Base-by-base conservation (phyloP, 1,140 invertebrate genomes). In the Globodera ellingtonae region DNA sequence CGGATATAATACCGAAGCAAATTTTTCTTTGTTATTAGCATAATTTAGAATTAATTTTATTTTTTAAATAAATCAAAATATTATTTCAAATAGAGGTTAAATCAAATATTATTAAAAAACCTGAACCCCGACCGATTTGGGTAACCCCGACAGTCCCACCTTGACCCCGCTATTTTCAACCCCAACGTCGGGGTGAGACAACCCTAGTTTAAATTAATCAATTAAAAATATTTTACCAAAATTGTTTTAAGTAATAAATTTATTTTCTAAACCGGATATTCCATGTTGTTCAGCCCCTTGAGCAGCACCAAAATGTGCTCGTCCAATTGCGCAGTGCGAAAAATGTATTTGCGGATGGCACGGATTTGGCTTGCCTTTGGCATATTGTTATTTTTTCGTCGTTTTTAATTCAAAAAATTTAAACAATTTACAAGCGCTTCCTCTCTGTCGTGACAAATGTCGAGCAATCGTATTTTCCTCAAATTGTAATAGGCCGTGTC, bases 401-500 rank as follows among this genome's bases (percentile, higher is more conserved):
- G 35, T 35, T 35, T 35, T 35, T 35, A 3, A 35, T 35, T 35
- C 46, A 18, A 24, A 7, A 44, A 75, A 24, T 76, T 47, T 44
- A 21, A 8, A 75, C 1, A 24, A 24, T 62, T 50, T 44, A 86
- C 85, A 80, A 87, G 73, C n/a, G 65, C 78, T 75, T 83, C 86
- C 46, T 87, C 82, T 15, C 65, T 69, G 62, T 88, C 86, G 35
- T 82, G 83, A n/a, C 65, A 75, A 48, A 87, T 75, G 35, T 87
- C 86, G 21, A 50, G 72, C 18, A 87, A 62, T 4, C 75, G 62
- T 5, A 87, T 59, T 82, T 82, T 80, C 9, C 79, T 48, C 50
- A 87, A 71, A 71, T 83, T 66, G 80, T 87, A 87, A 59, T 88
- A 87, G 9, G 85, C 77, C 6, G 84, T 47, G 73, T 87, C 86